A percentile compares a stretch with the other conserved stretches of the same genome.
These are phyloP conservation scores for Vespertilio murinus DNA, from an alignment of 2,797 vertebrate species.

Conservation along the genomic window DNA sequence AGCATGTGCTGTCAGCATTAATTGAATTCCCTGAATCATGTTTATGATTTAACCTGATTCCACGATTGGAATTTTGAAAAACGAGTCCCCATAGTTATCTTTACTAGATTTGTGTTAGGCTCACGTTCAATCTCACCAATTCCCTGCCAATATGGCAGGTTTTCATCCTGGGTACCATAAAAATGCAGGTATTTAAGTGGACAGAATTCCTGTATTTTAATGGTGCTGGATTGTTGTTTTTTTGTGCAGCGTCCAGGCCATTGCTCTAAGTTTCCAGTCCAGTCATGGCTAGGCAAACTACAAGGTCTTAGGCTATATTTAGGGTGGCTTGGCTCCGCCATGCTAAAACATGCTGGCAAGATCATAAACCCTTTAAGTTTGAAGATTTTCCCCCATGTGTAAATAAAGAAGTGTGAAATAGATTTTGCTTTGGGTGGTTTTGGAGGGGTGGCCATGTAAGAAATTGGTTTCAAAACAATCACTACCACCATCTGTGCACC, in stretches of 20 bases:
- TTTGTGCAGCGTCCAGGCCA: background rate
- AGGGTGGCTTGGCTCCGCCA: slow-evolving; percentile 49
- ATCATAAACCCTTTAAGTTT: slow-evolving; percentile 46
- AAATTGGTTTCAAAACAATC: slow-evolving; percentile 67
- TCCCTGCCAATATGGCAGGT: background rate
- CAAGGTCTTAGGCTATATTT: slow-evolving; percentile 63
- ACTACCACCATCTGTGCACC: slow-evolving; percentile 39
- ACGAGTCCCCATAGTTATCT: background rate
- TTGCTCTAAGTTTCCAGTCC: slow-evolving; percentile 58
- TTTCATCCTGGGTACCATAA: slow-evolving; percentile 63
- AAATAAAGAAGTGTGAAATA: background rate
- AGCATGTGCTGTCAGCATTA: background rate
- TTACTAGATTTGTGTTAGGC: background rate
- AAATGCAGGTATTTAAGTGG: slow-evolving; percentile 65
- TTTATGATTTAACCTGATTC: slow-evolving; percentile 30
- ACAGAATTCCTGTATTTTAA: slow-evolving; percentile 58
- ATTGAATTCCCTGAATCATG: background rate
- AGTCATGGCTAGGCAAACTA: slow-evolving; percentile 16
- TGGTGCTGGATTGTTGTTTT: slow-evolving; percentile 65
- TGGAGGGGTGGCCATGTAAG: slow-evolving; percentile 53
- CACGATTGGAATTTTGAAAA: background rate
- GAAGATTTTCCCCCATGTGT: slow-evolving; percentile 12
- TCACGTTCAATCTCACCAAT: background rate
- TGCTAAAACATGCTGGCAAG: slow-evolving; percentile 37
- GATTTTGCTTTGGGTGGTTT: slow-evolving; percentile 53